Base-by-base conservation (phyloP, 2,888 invertebrate genomes). In the Leucophenga maculata region DNA sequence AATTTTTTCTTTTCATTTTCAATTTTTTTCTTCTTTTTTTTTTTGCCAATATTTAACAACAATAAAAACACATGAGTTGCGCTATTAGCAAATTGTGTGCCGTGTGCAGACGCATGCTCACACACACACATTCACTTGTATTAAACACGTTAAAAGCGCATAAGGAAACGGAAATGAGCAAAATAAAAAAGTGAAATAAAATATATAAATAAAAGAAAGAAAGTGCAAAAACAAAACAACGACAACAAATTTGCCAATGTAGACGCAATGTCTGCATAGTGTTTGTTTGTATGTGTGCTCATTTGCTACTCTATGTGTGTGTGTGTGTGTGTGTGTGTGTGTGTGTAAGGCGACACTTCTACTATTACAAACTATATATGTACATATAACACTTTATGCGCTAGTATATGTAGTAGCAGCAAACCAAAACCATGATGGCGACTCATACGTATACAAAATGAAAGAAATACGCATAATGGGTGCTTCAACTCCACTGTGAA, bases 141-240 rank as follows among this genome's bases (percentile, higher is more conserved):
- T 48, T 22, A 44, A 48, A 26, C 64, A 52, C 52, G 31, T 26
- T 26, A 31, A 16, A 26, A 31, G 26, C 13, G 50, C 52, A 52
- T 52, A 65, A 65, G 22, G 22, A 46, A 39, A 46, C 6, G 46
- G 64, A 64, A 39, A 64, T 44, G 22, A 65, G n/a, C 16, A 46
- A 44, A 46, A 39, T 14, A 20, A 50, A 50, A n/a, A 65, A 22
- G 52, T 20, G 9, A 20, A 20, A 52, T 18, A 22, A 65, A 65
- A 65, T 18, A 50, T 18, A 48, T 16, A 16, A 22, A 52, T 11
- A 54, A 52, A 66, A 73, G 69, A 72, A 73, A 18, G 62, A 73
- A 11, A 44, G 22, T 62, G 20, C 52, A 64, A 48, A 71, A 60
- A 48, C 64, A 68, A 72, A 72, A 67, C 44, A 59, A 20, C 55